These are phyloP conservation scores for Halictus ligatus DNA, from an alignment of 2,888 invertebrate genomes.

Conservation along the genomic window DNA sequence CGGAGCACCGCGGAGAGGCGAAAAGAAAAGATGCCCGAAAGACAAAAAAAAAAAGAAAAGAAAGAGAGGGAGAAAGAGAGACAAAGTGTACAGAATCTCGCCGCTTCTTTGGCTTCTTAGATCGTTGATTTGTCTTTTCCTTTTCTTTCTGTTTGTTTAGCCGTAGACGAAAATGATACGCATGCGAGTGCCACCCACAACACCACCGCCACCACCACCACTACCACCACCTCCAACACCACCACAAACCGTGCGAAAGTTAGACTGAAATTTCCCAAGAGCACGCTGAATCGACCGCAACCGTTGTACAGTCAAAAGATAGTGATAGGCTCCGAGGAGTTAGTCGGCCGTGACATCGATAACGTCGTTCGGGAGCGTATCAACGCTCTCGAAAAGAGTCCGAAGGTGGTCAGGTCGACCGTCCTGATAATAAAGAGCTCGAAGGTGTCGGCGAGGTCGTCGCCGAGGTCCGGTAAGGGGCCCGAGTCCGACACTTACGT, in stretches of 20 bases:
- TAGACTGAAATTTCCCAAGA: slow-evolving; percentile 81
- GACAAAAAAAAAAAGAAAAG: background rate
- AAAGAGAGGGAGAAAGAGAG: background rate
- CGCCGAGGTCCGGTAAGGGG: slow-evolving; percentile 32
- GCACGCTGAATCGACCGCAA: slow-evolving; percentile 79
- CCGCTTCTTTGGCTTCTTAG: slow-evolving; percentile 70
- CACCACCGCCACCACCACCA: slow-evolving; percentile 77
- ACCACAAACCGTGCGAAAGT: slow-evolving; percentile 79
- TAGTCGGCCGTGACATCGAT: slow-evolving; percentile 80
- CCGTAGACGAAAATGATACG: slow-evolving; percentile 81
- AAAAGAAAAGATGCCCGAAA: background rate
- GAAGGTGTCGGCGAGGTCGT: slow-evolving; percentile 71
- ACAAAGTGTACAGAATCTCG: slow-evolving; percentile 11
- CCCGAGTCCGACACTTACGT: slow-evolving; percentile 55
- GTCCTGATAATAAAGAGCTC: slow-evolving; percentile 82
- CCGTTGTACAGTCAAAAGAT: slow-evolving; percentile 83
- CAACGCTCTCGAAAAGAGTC: slow-evolving; percentile 81
- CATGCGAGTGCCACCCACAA: slow-evolving; percentile 83
- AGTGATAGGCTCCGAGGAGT: slow-evolving; percentile 82
- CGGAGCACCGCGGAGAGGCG: background rate
- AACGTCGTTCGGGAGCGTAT: slow-evolving; percentile 81
- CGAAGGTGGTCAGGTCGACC: slow-evolving; percentile 81
- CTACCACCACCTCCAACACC: slow-evolving; percentile 73
- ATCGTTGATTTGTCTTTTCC: slow-evolving; percentile 70
- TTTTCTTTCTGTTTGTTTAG: slow-evolving; percentile 84